Percentiles rank a stretch among this genome's conserved stretches.
Conservation (phyloP, 92 coral and sea anemone genomes). For the Heteractis magnifica region DNA sequence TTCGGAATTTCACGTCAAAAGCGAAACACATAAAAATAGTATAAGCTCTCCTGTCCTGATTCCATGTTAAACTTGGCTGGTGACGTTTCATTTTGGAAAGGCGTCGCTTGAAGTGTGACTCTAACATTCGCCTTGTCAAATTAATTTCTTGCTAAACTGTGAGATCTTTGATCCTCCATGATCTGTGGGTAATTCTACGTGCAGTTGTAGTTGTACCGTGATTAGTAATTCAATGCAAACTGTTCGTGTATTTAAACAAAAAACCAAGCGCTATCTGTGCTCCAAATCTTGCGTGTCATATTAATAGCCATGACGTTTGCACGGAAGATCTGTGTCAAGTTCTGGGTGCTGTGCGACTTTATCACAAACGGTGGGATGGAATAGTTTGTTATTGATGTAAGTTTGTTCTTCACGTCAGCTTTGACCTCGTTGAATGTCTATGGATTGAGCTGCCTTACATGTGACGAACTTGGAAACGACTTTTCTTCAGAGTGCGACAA, state of each 20-base stretch:
- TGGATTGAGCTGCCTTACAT: slow-evolving; percentile 2
- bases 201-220: not conserved
- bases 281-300: slow-evolving; percentile 4
- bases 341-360: not conserved
- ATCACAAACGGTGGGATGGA: slow-evolving; percentile 18
- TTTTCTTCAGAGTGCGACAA: not conserved
- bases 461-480: not conserved
- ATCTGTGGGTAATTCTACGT: not conserved
- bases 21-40: too few relatives aligned
- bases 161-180: not conserved
- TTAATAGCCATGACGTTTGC: slow-evolving; percentile 4
- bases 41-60: too few relatives aligned
- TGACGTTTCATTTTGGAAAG: not conserved
- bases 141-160: slow-evolving; percentile 1
- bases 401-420: slow-evolving; percentile 16
- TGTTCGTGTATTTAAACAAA: not conserved
- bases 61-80: too few relatives aligned
- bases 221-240: not conserved
- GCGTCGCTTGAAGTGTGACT: not conserved
- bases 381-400: slow-evolving; percentile 15
- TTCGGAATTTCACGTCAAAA: too few relatives aligned
- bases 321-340: not conserved
- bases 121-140: not conserved
- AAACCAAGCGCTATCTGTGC: not conserved
- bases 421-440: slow-evolving; percentile 19